Evolutionary conservation across 2,888 invertebrate genomes (phyloP).

Genomic region (Zeuzera pyrina): DNA sequence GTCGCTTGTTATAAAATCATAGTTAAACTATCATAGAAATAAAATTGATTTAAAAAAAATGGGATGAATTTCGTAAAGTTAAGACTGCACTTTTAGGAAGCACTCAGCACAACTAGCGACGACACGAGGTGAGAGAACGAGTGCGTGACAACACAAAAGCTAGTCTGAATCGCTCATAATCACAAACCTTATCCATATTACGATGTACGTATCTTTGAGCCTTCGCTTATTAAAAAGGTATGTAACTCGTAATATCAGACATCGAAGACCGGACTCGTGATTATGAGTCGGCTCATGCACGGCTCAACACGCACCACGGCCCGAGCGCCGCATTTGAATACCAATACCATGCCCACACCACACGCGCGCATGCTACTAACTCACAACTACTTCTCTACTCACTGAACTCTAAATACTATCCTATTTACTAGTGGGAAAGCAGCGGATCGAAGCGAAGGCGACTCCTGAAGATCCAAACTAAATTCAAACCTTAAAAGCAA

Average conservation of each 20-base stretch:
- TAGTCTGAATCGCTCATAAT: constrained; percentile 17
- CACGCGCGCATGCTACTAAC: constrained; percentile 69
- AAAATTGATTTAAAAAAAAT: too few relatives aligned
- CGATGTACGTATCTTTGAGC: too few relatives aligned
- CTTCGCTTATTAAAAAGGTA: too few relatives aligned
- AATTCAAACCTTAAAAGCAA: constrained; percentile 29
- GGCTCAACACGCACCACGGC: constrained; percentile 55
- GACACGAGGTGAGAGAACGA: constrained; percentile 72
- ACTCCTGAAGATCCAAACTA: constrained; percentile 56
- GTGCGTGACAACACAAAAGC: constrained; percentile 45
- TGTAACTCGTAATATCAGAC: too few relatives aligned
- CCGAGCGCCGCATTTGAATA: constrained; percentile 80
- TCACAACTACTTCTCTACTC: constrained; percentile 69
- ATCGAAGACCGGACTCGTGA: too few relatives aligned
- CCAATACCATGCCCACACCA: constrained; percentile 76
- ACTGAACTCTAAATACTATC: constrained; percentile 60
- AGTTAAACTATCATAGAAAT: too few relatives aligned
- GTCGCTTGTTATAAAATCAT: too few relatives aligned
- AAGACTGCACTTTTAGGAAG: constrained; percentile 62
- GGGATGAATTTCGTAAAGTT: constrained; percentile 34
- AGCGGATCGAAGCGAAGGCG: constrained; percentile 47
- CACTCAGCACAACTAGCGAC: constrained; percentile 68
- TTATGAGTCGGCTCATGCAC: constrained; percentile 15
- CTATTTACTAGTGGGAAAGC: constrained; percentile 65
- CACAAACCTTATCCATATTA: too few relatives aligned